Percentiles rank a stretch among this genome's conserved stretches.
These are phyloP conservation scores for Lepidurus packardi DNA, from an alignment of 1,140 invertebrate species.

Conservation along the genomic window DNA sequence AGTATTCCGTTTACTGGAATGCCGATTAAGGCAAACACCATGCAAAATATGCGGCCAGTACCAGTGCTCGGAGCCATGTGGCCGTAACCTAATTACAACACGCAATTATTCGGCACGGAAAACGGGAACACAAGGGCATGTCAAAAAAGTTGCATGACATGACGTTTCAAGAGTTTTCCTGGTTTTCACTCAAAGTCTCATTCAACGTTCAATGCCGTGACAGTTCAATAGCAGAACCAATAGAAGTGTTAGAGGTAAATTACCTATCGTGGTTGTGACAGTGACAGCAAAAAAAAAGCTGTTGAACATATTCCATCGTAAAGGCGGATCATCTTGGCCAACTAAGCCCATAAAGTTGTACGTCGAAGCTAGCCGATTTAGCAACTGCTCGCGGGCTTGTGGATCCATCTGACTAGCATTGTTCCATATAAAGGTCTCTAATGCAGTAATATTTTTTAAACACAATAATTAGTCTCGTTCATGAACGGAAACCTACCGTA, in stretches of 20 bases:
- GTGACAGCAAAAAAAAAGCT: slow-evolving; percentile 74
- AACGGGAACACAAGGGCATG: not conserved
- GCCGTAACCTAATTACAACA: slow-evolving; percentile 72
- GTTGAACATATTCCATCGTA: slow-evolving; percentile 51
- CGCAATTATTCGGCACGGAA: slow-evolving; percentile 22
- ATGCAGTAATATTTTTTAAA: not conserved
- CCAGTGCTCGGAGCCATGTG: slow-evolving; percentile 86
- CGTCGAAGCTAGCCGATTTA: slow-evolving; percentile 46
- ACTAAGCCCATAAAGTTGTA: not conserved
- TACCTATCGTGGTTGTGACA: slow-evolving; percentile 77
- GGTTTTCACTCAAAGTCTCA: not conserved
- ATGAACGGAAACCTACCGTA: slow-evolving; percentile 33
- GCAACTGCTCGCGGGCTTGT: slow-evolving; percentile 61
- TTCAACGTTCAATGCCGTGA: slow-evolving; percentile 26
- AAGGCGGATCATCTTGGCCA: not conserved
- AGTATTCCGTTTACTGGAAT: slow-evolving; percentile 51
- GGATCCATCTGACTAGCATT: slow-evolving; percentile 39
- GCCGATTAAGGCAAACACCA: slow-evolving; percentile 85
- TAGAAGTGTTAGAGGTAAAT: not conserved
- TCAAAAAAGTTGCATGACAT: not conserved
- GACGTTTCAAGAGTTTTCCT: not conserved
- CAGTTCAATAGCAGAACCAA: not conserved
- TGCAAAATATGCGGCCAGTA: slow-evolving; percentile 79
- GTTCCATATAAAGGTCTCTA: slow-evolving; percentile 47
- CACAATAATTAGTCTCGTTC: not conserved